A percentile compares a stretch with the other conserved stretches of the same genome.
phyloP scores from a whole-genome alignment of 2,113 vertebrate species.

The Dicerorhinus sumatrensis region DNA sequence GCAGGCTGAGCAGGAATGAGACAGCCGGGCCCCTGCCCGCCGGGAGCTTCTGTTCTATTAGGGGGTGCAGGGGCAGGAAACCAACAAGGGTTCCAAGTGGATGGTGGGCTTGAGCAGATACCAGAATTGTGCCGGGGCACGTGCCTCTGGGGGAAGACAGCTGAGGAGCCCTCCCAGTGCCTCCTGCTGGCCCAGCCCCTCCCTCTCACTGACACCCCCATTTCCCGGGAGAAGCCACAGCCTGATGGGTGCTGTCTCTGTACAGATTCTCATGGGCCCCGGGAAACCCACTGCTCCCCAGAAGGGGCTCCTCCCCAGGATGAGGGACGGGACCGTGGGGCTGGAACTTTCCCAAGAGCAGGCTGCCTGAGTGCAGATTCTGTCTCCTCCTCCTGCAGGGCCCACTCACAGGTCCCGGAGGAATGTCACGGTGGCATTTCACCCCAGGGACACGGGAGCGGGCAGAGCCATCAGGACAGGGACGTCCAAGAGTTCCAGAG shows the following conservation, averaged over 20 bases:
- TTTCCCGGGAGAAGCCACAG: rapidly evolving
- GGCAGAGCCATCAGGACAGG: too few species aligned
- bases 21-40: too few species aligned
- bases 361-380: rapidly evolving
- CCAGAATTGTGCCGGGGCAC: too few species aligned
- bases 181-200: neutral
- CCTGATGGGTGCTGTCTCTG: rapidly evolving
- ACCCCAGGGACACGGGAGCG: too few species aligned
- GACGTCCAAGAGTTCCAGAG: too few species aligned
- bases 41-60: too few species aligned
- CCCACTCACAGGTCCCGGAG: too few species aligned
- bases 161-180: neutral
- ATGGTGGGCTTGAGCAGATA: neutral
- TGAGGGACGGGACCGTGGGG: neutral
- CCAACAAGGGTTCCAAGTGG: too few species aligned
- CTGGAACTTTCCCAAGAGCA: neutral
- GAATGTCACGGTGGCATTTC: too few species aligned
- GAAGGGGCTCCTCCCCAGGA: neutral
- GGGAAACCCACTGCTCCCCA: neutral
- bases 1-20: neutral
- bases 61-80: neutral
- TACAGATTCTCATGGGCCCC: neutral
- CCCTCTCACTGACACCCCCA: neutral
- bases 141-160: neutral
- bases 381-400: neutral